A percentile compares a stretch with the other conserved stretches of the same genome.
These are phyloP conservation scores for Poeciliopsis retropinna DNA, from an alignment of 2,113 vertebrate species.

Conservation along the genomic window DNA sequence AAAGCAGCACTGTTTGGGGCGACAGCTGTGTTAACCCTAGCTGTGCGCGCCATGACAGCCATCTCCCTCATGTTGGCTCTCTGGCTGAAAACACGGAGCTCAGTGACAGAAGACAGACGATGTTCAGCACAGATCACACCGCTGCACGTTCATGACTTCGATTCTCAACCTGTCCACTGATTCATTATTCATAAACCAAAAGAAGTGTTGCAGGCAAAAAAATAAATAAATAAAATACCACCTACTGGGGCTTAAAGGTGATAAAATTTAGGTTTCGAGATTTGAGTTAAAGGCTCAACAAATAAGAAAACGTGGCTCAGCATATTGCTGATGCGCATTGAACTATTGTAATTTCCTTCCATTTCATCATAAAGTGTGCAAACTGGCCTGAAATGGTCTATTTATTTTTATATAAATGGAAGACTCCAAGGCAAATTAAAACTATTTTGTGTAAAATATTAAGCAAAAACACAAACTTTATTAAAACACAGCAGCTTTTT, in stretches of 20 bases:
- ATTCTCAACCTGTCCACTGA: constrained; percentile 42
- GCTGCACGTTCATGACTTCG: constrained; percentile 57
- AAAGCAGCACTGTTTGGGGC: background rate
- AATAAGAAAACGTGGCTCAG: constrained; percentile 42
- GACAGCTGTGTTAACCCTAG: constrained; percentile 10
- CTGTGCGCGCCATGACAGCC: constrained; percentile 9
- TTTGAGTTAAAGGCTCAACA: constrained; percentile 61
- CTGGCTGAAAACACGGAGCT: constrained; percentile 39
- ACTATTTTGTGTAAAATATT: constrained; percentile 30
- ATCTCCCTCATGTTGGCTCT: constrained; percentile 26
- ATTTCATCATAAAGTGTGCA: constrained; percentile 61
- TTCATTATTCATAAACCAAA: constrained; percentile 61
- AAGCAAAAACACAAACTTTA: constrained; percentile 15
- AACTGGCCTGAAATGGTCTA: constrained; percentile 15
- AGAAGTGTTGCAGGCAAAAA: constrained; percentile 45
- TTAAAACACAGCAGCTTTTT: constrained; percentile 16
- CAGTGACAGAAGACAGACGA: constrained; percentile 63
- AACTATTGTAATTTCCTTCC: constrained; percentile 53
- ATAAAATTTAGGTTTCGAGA: constrained; percentile 54
- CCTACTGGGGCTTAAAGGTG: constrained; percentile 47
- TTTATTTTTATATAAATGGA: constrained; percentile 17
- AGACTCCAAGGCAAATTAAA: constrained; percentile 28
- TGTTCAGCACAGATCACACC: constrained; percentile 60
- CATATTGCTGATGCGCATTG: constrained; percentile 52
- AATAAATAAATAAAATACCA: constrained; percentile 47